These are phyloP conservation scores for Plutella xylostella DNA, from an alignment of 2,888 invertebrate species.

Conservation along the genomic window DNA sequence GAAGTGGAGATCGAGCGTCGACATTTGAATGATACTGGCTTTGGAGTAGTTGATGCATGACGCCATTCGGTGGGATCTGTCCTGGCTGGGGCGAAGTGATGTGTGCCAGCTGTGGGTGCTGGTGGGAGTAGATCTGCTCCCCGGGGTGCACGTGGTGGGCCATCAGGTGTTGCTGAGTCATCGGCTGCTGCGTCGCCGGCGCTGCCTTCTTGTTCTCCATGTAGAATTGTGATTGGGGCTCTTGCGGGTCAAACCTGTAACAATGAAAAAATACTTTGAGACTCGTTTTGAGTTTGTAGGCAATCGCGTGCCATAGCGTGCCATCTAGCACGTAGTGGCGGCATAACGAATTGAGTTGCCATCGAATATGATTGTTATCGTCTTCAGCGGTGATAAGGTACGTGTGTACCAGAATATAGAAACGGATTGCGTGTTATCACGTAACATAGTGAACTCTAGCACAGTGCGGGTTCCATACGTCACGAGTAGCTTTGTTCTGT, in stretches of 20 bases:
- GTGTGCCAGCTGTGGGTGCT: constrained; percentile 52
- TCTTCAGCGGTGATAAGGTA: constrained; percentile 30
- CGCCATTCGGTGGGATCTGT: constrained; percentile 64
- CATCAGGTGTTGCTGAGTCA: constrained; percentile 56
- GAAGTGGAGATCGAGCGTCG: constrained; percentile 59
- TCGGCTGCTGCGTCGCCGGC: constrained; percentile 68
- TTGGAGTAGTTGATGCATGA: constrained; percentile 65
- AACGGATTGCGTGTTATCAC: constrained; percentile 26
- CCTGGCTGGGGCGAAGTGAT: constrained; percentile 44
- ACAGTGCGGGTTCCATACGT: neutral
- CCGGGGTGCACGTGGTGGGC: constrained; percentile 57
- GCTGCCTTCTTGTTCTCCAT: constrained; percentile 75
- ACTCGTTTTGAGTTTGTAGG: constrained; percentile 11
- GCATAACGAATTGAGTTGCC: constrained; percentile 21
- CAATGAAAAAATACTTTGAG: constrained; percentile 25
- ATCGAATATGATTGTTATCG: constrained; percentile 38
- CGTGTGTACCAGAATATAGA: constrained; percentile 4
- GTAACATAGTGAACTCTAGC: constrained; percentile 18
- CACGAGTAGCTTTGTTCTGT: too few species aligned
- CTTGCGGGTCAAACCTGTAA: constrained; percentile 80
- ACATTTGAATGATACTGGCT: constrained; percentile 60
- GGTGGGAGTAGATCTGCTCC: constrained; percentile 62
- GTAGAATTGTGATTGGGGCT: constrained; percentile 68
- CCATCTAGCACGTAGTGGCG: constrained; percentile 21
- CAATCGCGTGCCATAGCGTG: constrained; percentile 29